Evolutionary conservation across 2,797 vertebrate genomes (phyloP).

Genomic region (Harpagifer antarcticus): DNA sequence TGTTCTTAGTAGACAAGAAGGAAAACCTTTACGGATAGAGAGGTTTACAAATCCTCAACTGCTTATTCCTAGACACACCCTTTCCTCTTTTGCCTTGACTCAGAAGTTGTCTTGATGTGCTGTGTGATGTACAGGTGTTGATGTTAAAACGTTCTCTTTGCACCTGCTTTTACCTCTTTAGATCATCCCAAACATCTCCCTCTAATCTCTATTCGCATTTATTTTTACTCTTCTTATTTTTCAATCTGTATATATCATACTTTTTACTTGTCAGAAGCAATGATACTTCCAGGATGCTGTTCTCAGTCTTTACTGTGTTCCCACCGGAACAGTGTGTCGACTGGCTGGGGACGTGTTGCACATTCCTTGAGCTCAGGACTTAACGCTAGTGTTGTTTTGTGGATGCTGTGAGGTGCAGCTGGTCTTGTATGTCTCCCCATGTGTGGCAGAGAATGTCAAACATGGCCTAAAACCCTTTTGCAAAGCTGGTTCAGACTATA

Average conservation of each 20-base stretch:
- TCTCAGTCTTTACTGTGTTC: slow-evolving; percentile 72
- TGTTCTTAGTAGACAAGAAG: slow-evolving; percentile 29
- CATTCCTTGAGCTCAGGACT: slow-evolving; percentile 87
- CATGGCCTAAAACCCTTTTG: slow-evolving; percentile 49
- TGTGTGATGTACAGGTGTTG: slow-evolving; percentile 53
- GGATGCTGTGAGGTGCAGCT: slow-evolving; percentile 64
- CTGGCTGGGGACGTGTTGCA: slow-evolving; percentile 80
- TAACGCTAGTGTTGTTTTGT: slow-evolving; percentile 71
- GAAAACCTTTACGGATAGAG: slow-evolving; percentile 48
- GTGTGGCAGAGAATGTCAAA: slow-evolving; percentile 43
- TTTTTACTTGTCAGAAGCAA: slow-evolving; percentile 75
- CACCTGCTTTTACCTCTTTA: slow-evolving; percentile 76
- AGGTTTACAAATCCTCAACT: slow-evolving; percentile 70
- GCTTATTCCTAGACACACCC: slow-evolving; percentile 57
- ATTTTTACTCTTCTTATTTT: slow-evolving; percentile 32
- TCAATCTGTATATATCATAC: slow-evolving; percentile 66
- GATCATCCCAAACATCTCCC: slow-evolving; percentile 44
- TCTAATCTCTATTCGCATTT: slow-evolving; percentile 53
- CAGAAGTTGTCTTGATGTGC: slow-evolving; percentile 64
- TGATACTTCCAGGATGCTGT: slow-evolving; percentile 78
- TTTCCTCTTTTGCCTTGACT: slow-evolving; percentile 72
- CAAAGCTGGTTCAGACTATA: slow-evolving; percentile 54
- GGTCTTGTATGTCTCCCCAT: slow-evolving; percentile 45
- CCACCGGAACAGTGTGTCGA: slow-evolving; percentile 44
- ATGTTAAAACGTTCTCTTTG: slow-evolving; percentile 68